A percentile compares a stretch with the other conserved stretches of the same genome.
Conservation (phyloP, 2,888 invertebrate genomes). For the Himalopsyche tibetana region DNA sequence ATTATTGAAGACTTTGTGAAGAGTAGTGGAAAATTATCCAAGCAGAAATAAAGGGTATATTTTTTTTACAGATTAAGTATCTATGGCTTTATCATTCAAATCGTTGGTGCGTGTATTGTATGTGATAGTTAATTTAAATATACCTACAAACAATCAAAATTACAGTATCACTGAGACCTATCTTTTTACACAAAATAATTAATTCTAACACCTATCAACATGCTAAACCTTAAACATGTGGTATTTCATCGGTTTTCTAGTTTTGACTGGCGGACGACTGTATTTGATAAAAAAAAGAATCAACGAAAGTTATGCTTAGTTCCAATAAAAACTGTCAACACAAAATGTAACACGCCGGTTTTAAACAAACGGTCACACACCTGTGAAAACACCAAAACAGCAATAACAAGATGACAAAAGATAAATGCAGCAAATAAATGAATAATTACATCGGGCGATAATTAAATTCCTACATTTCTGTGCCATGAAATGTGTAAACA, state of each 20-base stretch:
- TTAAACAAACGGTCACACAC: neutral
- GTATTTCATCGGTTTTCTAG: neutral
- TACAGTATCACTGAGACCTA: too few relatives aligned
- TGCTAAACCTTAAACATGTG: neutral
- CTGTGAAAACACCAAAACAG: neutral
- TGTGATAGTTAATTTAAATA: too few relatives aligned
- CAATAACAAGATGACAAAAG: conserved; percentile 26
- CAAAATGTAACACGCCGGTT: neutral
- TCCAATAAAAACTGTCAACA: conserved; percentile 30
- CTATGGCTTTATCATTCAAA: too few relatives aligned
- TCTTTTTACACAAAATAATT: too few relatives aligned
- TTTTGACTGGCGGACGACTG: neutral
- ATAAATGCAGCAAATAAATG: neutral
- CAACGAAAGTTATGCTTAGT: conserved; percentile 14
- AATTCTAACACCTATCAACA: neutral
- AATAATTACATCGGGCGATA: neutral
- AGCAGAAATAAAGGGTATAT: too few relatives aligned
- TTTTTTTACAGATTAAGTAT: too few relatives aligned
- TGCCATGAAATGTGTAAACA: neutral
- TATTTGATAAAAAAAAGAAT: conserved; percentile 4
- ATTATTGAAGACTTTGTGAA: too few relatives aligned
- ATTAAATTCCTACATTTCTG: neutral
- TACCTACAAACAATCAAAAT: too few relatives aligned
- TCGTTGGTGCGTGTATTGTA: too few relatives aligned
- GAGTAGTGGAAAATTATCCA: too few relatives aligned